Evolutionary conservation across 2,797 vertebrate species (phyloP), one percentile per base, ranked within the genome.

Genomic region (Holocentrus rufus): DNA sequence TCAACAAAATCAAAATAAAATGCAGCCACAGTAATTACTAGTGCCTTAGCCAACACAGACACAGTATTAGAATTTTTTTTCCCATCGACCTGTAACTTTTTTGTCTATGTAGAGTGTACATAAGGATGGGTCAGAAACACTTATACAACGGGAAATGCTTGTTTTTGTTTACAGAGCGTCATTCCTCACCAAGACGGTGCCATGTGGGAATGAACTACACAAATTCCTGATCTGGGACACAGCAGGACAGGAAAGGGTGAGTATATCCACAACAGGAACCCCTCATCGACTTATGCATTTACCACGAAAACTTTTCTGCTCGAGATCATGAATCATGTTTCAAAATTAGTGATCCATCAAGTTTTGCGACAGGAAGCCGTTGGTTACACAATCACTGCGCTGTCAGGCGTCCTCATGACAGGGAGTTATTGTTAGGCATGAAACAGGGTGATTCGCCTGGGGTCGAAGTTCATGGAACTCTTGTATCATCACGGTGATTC

Each of bases 161-260:
- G 52, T 42, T 73, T 11, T 89, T 66, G 65, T 81, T 91, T 92
- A 65, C 93, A 99, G 98, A 65, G 98, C 98, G 0, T 99, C 98
- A 13, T 99, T 99, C 90, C 95, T 99, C 91, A 98, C 97, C 85
- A 99, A 99, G 95, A 99, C 97, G 0, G 96, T 99, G 69, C 95
- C 97, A 30, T 96, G 94, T 92, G 97, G 97, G 76, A 95, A 97
- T 82, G 98, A 99, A 81, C 95, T 99, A 74, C 98, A 99, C 92
- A 99, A 99, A 77, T 99, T 98, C 92, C 94, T 99, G 74, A 99
- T 99, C 91, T 99, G 98, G 98, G 98, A 99, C 87, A 99, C 98
- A 7, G 98, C 97, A 50, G 98, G 98, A 53, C 98, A 99, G 88
- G 97, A 99, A 61, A 91, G 97, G 90, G 98, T 99, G 86, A 94